Evolutionary conservation across 1,140 invertebrate species (phyloP).

Genomic region (Bombus impatiens): DNA sequence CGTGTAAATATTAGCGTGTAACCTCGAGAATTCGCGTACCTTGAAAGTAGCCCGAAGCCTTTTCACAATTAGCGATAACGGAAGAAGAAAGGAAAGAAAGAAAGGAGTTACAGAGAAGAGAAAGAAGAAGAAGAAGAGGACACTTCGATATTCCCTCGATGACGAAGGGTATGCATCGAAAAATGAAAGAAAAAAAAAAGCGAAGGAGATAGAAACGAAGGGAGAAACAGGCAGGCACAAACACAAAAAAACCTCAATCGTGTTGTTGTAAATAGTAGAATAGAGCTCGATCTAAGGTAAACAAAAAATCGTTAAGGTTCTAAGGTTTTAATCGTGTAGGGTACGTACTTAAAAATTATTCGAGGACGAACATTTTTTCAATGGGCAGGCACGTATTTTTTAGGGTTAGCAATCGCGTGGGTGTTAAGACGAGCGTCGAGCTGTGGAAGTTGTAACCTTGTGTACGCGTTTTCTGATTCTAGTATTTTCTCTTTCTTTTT

Average conservation of each 20-base stretch:
- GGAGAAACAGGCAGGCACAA: slow-evolving; percentile 1
- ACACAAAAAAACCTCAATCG: slow-evolving; percentile 6
- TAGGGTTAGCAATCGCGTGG: slow-evolving; percentile 16
- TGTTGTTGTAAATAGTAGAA: slow-evolving; percentile 59
- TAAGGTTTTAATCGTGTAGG: slow-evolving; percentile 36
- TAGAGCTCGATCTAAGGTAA: slow-evolving; percentile 22
- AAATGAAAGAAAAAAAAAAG: too few species aligned
- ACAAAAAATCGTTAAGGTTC: slow-evolving; percentile 8
- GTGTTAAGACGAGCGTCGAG: slow-evolving; percentile 1
- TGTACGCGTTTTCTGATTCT: neutral
- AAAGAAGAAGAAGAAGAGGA: neutral
- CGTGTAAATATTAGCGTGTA: slow-evolving; percentile 64
- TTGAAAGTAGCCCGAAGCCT: slow-evolving; percentile 74
- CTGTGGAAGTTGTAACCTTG: slow-evolving; percentile 9
- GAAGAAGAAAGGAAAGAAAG: neutral
- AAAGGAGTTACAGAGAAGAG: neutral
- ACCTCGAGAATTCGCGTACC: slow-evolving; percentile 73
- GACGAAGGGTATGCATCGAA: neutral
- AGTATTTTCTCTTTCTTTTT: too few species aligned
- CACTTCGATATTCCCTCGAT: slow-evolving; percentile 1
- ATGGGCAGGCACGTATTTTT: slow-evolving; percentile 32
- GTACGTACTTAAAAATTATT: slow-evolving; percentile 30
- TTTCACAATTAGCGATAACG: slow-evolving; percentile 59
- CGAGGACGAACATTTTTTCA: neutral
- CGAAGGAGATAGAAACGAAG: neutral